Percentiles rank a stretch among this genome's conserved stretches.
phyloP scores from a whole-genome alignment of 1,140 invertebrate genomes.

The Heliconius hewitsoni region DNA sequence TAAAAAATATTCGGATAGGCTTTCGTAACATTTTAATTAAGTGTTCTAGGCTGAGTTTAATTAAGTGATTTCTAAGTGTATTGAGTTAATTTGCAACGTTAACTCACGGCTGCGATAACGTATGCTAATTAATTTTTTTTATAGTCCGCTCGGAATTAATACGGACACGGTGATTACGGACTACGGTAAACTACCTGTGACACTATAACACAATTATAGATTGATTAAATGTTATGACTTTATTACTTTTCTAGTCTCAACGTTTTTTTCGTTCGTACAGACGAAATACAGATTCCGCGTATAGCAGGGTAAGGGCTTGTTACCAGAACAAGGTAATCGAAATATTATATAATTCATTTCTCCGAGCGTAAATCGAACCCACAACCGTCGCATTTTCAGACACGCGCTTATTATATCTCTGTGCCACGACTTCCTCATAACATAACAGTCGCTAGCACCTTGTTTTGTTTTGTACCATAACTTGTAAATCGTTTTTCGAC shows the following conservation, averaged over 20 bases:
- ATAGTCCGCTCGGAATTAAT: slow-evolving; percentile 69
- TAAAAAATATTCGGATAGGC: neutral
- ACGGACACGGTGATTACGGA: slow-evolving; percentile 53
- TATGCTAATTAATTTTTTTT: slow-evolving; percentile 67
- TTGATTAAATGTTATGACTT: slow-evolving; percentile 47
- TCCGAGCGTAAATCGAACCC: no score
- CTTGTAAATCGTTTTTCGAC: no score
- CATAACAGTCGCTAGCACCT: no score
- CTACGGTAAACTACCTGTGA: slow-evolving; percentile 60
- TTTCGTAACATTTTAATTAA: slow-evolving; percentile 34
- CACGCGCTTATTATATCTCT: no score
- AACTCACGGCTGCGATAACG: slow-evolving; percentile 56
- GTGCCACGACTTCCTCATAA: no score
- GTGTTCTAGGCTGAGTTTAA: slow-evolving; percentile 43
- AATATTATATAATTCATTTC: no score
- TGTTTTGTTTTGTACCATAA: no score
- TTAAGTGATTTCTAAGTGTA: slow-evolving; percentile 46
- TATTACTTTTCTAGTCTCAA: slow-evolving; percentile 3
- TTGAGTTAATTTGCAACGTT: slow-evolving; percentile 58
- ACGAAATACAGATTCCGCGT: no score
- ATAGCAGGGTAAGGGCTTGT: no score
- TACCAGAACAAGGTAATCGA: no score
- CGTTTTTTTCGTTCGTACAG: no score
- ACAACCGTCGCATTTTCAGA: no score
- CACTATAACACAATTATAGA: slow-evolving; percentile 35